Conservation (phyloP, 2,113 vertebrate genomes). For the Nothocercus nigrocapillus region DNA sequence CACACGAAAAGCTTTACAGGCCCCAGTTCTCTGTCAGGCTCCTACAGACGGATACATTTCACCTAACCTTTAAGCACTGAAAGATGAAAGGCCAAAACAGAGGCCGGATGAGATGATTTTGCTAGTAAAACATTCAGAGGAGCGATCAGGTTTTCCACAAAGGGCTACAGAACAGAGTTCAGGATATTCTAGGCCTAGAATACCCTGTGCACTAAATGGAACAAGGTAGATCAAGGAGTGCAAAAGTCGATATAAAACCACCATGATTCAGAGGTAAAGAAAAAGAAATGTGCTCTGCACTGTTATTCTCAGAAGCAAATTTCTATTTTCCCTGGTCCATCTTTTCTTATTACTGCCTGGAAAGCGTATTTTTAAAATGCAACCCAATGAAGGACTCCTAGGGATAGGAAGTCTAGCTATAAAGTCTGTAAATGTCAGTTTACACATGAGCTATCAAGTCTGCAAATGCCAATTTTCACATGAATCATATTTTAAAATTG, state of each 20-base stretch:
- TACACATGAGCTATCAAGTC: constrained; percentile 10
- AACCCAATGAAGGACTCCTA: not conserved
- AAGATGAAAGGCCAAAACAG: not conserved
- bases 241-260: not conserved
- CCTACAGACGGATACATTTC: not conserved
- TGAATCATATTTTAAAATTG: constrained; percentile 29
- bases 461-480: constrained; percentile 30
- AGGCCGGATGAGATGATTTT: not conserved
- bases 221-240: not conserved
- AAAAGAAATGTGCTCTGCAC: not conserved
- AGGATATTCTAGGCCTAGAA: not conserved
- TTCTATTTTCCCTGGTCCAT: not conserved
- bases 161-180: not conserved
- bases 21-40: not conserved
- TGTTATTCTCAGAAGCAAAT: not conserved
- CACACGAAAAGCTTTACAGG: not conserved
- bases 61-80: not conserved
- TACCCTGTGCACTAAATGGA: not conserved
- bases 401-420: not conserved
- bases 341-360: not conserved
- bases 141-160: not conserved
- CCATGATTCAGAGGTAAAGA: not conserved
- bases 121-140: not conserved
- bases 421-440: constrained; percentile 27
- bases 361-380: not conserved